These are phyloP conservation scores for Hydropotes inermis DNA, from an alignment of 2,113 vertebrate species.

Conservation along the genomic window DNA sequence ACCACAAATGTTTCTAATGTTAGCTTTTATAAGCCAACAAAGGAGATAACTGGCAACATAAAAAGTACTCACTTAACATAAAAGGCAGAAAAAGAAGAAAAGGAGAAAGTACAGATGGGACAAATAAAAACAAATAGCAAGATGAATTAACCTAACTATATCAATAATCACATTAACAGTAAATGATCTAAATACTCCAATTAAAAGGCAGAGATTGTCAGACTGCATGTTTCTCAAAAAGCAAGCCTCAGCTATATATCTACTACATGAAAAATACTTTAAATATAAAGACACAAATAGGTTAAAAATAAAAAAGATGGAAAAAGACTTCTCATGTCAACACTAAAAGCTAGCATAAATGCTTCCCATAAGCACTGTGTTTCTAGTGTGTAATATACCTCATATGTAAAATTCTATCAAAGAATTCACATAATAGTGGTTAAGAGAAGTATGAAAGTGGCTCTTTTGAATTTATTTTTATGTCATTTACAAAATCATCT, in stretches of 20 bases:
- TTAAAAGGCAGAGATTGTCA: constrained; percentile 5
- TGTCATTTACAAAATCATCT: constrained; percentile 8
- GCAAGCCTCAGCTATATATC: background rate
- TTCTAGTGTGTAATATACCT: background rate
- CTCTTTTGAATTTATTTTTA: constrained; percentile 30
- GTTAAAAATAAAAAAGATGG: background rate
- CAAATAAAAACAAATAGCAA: background rate
- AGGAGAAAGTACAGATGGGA: background rate
- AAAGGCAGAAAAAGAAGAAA: background rate
- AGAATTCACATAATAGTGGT: background rate
- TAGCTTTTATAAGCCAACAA: background rate
- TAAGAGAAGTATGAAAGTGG: background rate
- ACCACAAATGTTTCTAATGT: background rate
- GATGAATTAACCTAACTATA: background rate
- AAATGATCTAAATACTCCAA: constrained; percentile 9
- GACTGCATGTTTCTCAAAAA: background rate
- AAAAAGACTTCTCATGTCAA: background rate
- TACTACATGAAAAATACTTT: background rate
- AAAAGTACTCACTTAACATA: background rate
- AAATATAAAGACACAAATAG: background rate
- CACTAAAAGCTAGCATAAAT: background rate
- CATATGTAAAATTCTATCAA: background rate
- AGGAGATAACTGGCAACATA: background rate
- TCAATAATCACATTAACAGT: constrained; percentile 1
- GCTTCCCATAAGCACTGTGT: background rate